These are phyloP conservation scores for Alaudala cheleensis DNA, from an alignment of 2,113 vertebrate genomes.

Conservation along the genomic window DNA sequence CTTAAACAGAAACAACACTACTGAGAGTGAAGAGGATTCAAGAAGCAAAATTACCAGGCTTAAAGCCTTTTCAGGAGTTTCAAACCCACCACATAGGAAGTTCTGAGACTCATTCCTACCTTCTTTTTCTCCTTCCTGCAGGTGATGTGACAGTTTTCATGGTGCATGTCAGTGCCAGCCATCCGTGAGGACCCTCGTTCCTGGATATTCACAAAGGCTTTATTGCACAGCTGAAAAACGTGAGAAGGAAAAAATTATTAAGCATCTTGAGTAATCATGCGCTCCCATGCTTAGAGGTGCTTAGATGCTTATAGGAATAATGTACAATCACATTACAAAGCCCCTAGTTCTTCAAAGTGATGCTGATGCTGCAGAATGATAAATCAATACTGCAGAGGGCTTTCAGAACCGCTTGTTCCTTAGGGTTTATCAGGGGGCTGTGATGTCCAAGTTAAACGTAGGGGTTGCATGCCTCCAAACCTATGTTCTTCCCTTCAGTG, in stretches of 20 bases:
- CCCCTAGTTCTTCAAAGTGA: conserved; percentile 13
- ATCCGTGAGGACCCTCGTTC: background rate
- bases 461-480: background rate
- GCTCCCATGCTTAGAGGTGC: background rate
- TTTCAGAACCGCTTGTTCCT: background rate
- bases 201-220: background rate
- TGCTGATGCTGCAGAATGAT: conserved; percentile 20
- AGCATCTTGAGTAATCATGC: background rate
- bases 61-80: background rate
- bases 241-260: background rate
- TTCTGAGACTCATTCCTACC: background rate
- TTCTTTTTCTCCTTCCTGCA: background rate
- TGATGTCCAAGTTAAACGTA: background rate
- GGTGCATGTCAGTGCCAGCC: background rate
- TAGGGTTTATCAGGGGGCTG: background rate
- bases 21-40: background rate
- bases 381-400: background rate
- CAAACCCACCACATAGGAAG: background rate
- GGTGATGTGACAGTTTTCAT: background rate
- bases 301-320: background rate
- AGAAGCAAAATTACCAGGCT: background rate
- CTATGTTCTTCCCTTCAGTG: background rate
- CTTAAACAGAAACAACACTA: background rate
- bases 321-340: conserved; percentile 5
- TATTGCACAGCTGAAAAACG: background rate